Percentiles rank a stretch among this genome's conserved stretches.
phyloP scores from a whole-genome alignment of 2,797 vertebrate genomes.

The Nasua narica region DNA sequence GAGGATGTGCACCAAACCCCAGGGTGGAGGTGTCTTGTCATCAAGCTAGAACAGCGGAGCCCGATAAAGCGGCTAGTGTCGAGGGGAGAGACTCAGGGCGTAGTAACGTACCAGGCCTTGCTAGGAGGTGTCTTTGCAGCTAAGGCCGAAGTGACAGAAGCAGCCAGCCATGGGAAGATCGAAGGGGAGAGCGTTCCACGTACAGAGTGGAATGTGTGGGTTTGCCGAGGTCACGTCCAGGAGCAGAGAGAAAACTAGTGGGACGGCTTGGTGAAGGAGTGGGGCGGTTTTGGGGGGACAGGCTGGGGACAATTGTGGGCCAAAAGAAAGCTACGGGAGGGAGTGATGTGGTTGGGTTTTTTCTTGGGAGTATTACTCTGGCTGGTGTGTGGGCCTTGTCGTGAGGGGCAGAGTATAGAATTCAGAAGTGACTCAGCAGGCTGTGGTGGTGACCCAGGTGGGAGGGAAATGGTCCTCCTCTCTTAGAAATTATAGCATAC shows the following conservation, averaged over 20 bases:
- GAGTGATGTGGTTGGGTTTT: not conserved
- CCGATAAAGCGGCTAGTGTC: not conserved
- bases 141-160: not conserved
- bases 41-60: not conserved
- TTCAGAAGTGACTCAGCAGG: not conserved
- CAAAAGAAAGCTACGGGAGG: not conserved
- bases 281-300: rapidly evolving
- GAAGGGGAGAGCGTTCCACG: not conserved
- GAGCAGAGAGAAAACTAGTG: not conserved
- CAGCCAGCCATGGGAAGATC: not conserved
- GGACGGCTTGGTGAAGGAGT: not conserved
- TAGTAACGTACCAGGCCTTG: not conserved
- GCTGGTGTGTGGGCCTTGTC: not conserved
- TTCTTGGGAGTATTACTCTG: not conserved
- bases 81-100: not conserved
- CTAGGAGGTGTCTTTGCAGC: not conserved
- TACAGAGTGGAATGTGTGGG: not conserved
- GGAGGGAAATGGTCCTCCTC: not conserved
- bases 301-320: not conserved
- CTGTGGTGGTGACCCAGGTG: not conserved
- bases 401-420: not conserved
- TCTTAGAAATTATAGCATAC: not conserved
- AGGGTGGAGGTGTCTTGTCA: not conserved
- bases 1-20: not conserved
- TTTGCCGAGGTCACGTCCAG: not conserved